Evolutionary conservation across 2,113 vertebrate species (phyloP).

Genomic region (Grammomys dolichurus): DNA sequence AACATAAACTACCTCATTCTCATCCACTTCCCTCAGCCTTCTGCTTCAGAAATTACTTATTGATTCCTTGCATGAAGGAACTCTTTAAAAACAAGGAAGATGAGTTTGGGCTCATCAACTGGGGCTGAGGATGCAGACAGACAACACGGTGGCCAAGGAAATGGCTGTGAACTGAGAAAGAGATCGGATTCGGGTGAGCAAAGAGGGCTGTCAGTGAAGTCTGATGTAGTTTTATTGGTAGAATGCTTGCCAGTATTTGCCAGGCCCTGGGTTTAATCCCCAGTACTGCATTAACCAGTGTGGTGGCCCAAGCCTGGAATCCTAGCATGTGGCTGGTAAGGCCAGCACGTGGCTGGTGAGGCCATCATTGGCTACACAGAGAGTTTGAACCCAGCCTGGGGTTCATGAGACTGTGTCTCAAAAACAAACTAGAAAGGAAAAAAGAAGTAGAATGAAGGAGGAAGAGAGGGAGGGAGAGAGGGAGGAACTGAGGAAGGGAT

Average conservation of each 20-base stretch:
- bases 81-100: neutral
- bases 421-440: neutral
- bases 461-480: neutral
- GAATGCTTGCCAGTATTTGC: too few relatives aligned
- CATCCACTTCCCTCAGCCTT: conserved; percentile 66
- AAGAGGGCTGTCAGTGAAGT: neutral
- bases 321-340: neutral
- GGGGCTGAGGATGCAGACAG: neutral
- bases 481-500: neutral
- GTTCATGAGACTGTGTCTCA: neutral
- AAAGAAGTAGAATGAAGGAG: neutral
- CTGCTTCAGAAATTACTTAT: conserved; percentile 88
- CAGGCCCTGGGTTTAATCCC: neutral
- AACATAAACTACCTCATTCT: conserved; percentile 82
- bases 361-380: neutral
- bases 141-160: conserved; percentile 67
- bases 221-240: neutral
- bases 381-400: neutral
- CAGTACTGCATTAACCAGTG: neutral
- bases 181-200: neutral
- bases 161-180: conserved; percentile 80
- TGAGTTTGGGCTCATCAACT: neutral
- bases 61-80: conserved; percentile 82
- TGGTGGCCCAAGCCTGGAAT: neutral
- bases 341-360: neutral